Percentiles rank a stretch among this genome's conserved stretches.
Evolutionary conservation across 2,888 invertebrate species (phyloP).

Genomic region (Conops quadrifasciatus): DNA sequence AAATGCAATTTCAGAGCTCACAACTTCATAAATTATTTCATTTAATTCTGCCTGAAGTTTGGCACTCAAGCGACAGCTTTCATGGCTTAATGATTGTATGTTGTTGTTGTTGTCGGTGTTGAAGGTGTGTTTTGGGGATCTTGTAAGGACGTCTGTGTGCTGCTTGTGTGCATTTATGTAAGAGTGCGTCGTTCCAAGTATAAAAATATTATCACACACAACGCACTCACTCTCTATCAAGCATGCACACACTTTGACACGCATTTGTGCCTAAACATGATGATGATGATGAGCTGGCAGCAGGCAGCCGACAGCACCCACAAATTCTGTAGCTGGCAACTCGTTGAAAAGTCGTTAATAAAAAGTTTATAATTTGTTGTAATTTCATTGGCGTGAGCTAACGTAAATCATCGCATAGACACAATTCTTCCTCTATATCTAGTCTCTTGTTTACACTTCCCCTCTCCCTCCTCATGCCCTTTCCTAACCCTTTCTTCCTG

Average conservation of each 20-base stretch:
- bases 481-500: no score
- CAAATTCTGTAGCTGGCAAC: slow-evolving; percentile 18
- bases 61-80: background rate
- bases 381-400: slow-evolving; percentile 12
- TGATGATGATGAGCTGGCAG: slow-evolving; percentile 5
- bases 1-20: slow-evolving; percentile 30
- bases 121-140: no score
- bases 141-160: background rate
- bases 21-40: slow-evolving; percentile 33
- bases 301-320: background rate
- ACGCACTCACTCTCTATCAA: background rate
- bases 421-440: background rate
- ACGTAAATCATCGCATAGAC: slow-evolving; percentile 3
- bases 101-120: background rate
- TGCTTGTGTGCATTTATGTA: background rate
- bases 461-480: no score
- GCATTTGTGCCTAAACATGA: background rate
- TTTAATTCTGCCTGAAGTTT: slow-evolving; percentile 6
- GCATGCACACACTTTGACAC: background rate
- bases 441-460: no score
- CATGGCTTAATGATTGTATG: background rate
- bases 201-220: no score
- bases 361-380: slow-evolving; percentile 36
- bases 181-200: background rate
- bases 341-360: slow-evolving; percentile 38